Evolutionary conservation across 1,140 invertebrate genomes (phyloP), one percentile per base, ranked within the genome.

Genomic region (Apolygus lucorum): DNA sequence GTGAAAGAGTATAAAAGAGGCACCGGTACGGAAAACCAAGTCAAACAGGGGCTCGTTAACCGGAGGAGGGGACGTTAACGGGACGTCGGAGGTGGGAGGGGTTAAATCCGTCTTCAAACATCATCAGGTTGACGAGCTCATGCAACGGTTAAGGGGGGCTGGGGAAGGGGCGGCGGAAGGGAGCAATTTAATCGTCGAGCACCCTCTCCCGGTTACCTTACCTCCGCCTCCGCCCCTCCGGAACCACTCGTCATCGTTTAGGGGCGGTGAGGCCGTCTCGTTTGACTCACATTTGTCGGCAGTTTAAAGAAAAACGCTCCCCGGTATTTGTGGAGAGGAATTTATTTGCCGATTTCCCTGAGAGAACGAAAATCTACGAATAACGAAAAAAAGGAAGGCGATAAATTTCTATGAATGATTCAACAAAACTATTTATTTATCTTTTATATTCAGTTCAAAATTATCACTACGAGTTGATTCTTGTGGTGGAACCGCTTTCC

Each of bases 271-370:
- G 62, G 25, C 24, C 64, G 8, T 52, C 68, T 65, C 64, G 42
- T 63, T 70, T 63, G 22, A 25, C 68, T 72, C 69, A 69, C 69
- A 71, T 71, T 72, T 72, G 65, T 63, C 49, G 59, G 69, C 63
- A 67, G 63, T 66, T 70, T 59, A 34, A 49, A 28, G 67, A 49
- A 49, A 8, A 49, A 49, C 34, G 17, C 34, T 49, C 34, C 34
- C 8, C 34, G 17, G 34, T 49, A 8, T 49, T 49, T 49, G n/a
- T n/a, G n/a, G n/a, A n/a, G n/a, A n/a, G n/a, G n/a, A n/a, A n/a
- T n/a, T n/a, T n/a, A n/a, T n/a, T n/a, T n/a, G n/a, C n/a, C n/a
- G n/a, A n/a, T n/a, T n/a, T n/a, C n/a, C n/a, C n/a, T n/a, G n/a
- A n/a, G n/a, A n/a, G n/a, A n/a, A n/a, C n/a, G n/a, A n/a, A n/a